phyloP scores from a whole-genome alignment of 2,113 vertebrate species.

The Agelaius tricolor region DNA sequence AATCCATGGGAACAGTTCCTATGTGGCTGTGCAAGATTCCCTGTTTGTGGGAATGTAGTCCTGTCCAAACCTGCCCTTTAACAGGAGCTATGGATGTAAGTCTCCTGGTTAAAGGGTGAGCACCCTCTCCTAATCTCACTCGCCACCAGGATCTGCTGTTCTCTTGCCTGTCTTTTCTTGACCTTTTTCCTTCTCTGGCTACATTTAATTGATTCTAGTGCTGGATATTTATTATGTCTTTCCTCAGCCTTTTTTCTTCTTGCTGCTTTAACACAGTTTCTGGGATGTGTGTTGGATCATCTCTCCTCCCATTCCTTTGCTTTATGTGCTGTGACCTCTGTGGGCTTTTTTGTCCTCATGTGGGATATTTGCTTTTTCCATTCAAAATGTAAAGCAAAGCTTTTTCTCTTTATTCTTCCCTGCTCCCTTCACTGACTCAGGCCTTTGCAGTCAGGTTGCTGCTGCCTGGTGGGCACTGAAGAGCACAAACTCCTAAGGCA shows the following conservation, averaged over 20 bases:
- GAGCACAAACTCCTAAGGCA: not conserved
- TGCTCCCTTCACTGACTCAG: not conserved
- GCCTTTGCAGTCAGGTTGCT: conserved; percentile 3
- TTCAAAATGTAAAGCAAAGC: not conserved
- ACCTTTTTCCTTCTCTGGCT: not conserved
- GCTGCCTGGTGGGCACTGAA: not conserved
- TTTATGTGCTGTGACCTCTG: not conserved
- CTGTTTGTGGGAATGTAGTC: not conserved
- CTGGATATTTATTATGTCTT: not conserved
- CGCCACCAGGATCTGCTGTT: not conserved
- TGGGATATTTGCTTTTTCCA: not conserved
- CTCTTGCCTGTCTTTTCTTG: not conserved
- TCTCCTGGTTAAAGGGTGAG: not conserved
- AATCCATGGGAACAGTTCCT: not conserved
- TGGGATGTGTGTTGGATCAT: not conserved
- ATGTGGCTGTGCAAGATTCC: not conserved
- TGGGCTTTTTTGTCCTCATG: not conserved
- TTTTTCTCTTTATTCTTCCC: not conserved
- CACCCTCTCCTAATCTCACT: not conserved
- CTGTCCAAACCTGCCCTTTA: not conserved
- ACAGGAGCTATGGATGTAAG: not conserved
- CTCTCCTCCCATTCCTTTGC: not conserved
- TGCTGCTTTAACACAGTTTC: not conserved
- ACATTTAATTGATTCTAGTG: not conserved
- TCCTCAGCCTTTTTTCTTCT: not conserved